Conservation (phyloP, 2,797 vertebrate genomes). For the Bradypodion ventrale region DNA sequence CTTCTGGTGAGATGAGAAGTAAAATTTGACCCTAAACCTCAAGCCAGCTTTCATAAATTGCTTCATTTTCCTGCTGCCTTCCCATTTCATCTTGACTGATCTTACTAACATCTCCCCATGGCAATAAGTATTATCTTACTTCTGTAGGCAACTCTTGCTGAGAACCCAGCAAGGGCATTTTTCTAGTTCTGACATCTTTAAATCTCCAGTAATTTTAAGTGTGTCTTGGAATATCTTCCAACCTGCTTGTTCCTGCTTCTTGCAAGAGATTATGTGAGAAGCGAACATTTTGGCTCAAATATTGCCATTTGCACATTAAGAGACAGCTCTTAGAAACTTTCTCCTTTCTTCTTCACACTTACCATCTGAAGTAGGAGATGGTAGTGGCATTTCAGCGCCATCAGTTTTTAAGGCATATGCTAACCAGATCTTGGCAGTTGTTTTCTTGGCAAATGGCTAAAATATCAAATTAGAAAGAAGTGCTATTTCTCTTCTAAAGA, state of each 20-base stretch:
- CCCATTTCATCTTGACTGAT: neutral
- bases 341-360: constrained; percentile 6
- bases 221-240: neutral
- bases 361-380: neutral
- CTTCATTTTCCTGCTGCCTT: neutral
- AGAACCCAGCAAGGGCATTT: too few species aligned
- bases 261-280: neutral
- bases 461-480: neutral
- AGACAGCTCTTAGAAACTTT: neutral
- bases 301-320: neutral
- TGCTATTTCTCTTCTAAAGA: neutral
- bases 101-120: neutral
- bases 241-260: neutral
- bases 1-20: neutral
- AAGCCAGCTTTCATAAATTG: neutral
- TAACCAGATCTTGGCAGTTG: neutral
- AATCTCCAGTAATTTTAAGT: neutral
- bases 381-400: constrained; percentile 1
- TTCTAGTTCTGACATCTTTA: neutral
- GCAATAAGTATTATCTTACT: neutral
- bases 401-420: neutral
- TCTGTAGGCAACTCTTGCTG: neutral
- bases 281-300: neutral
- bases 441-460: constrained; percentile 5
- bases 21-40: too few species aligned